These are phyloP conservation scores for Geothlypis trichas DNA, from an alignment of 2,113 vertebrate genomes.

Conservation along the genomic window DNA sequence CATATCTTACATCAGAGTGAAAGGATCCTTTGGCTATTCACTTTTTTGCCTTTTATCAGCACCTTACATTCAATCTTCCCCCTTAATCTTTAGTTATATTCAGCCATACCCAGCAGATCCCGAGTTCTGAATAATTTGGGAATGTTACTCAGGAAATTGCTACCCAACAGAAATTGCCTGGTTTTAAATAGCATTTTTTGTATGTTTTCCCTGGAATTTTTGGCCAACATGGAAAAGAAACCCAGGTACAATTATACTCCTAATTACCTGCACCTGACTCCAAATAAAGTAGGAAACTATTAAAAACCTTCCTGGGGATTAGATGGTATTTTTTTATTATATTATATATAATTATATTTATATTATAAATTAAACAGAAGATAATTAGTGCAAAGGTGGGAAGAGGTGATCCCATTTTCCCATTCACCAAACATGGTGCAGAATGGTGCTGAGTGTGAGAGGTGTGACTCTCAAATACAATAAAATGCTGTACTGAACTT, in stretches of 20 bases:
- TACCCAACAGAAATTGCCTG: neutral
- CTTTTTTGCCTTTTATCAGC: neutral
- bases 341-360: no score
- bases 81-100: neutral
- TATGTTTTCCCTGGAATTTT: neutral
- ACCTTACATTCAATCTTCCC: neutral
- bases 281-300: neutral
- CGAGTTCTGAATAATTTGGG: neutral
- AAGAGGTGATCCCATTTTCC: neutral
- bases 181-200: neutral
- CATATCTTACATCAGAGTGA: neutral
- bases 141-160: neutral
- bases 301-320: neutral
- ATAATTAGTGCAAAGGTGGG: constrained; percentile 13
- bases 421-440: neutral
- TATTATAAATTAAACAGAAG: neutral
- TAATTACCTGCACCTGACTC: neutral
- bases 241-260: neutral
- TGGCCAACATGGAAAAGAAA: neutral
- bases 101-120: neutral
- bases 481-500: neutral
- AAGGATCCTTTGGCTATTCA: neutral
- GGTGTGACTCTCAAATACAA: neutral
- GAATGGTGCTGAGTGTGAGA: neutral
- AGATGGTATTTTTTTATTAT: neutral